These are phyloP conservation scores for Podilymbus podiceps DNA, from an alignment of 2,113 vertebrate genomes.

Conservation along the genomic window DNA sequence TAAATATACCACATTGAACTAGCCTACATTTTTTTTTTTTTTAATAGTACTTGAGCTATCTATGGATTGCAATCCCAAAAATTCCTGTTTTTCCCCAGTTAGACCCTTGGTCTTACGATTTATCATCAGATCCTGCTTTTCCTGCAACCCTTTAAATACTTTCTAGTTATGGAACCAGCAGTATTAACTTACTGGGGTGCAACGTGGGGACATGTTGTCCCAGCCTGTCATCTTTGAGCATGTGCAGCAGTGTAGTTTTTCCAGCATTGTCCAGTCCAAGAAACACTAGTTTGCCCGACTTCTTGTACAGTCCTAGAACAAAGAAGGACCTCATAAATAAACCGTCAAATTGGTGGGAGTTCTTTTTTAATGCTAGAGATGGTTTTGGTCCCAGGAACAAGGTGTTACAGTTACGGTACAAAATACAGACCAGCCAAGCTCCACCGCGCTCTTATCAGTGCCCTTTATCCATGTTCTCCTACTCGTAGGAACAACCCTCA, in stretches of 20 bases:
- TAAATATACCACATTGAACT: not conserved
- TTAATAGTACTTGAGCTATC: not conserved
- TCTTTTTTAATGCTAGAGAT: not conserved
- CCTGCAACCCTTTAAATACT: not conserved
- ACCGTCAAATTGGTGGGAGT: not conserved
- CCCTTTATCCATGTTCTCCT: not conserved
- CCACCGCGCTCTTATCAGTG: not conserved
- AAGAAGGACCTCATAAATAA: not conserved
- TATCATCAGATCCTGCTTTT: not conserved
- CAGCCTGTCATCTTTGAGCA: slow-evolving; percentile 98
- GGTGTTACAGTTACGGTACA: not conserved
- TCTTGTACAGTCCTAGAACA: slow-evolving; percentile 93
- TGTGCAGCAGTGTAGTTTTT: slow-evolving; percentile 97
- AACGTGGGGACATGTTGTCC: slow-evolving; percentile 96
- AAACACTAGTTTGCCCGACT: slow-evolving; percentile 97
- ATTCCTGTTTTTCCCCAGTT: not conserved
- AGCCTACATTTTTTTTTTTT: not conserved
- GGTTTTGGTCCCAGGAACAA: not conserved
- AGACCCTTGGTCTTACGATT: rapidly evolving
- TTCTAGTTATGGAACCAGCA: not conserved
- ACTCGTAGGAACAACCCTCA: not conserved
- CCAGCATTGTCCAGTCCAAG: slow-evolving; percentile 99
- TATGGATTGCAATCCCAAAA: not conserved
- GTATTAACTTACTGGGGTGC: slow-evolving; percentile 91
- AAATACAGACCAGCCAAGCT: not conserved